phyloP scores from a whole-genome alignment of 2,797 vertebrate genomes.

The Crocodylus rhombifer region DNA sequence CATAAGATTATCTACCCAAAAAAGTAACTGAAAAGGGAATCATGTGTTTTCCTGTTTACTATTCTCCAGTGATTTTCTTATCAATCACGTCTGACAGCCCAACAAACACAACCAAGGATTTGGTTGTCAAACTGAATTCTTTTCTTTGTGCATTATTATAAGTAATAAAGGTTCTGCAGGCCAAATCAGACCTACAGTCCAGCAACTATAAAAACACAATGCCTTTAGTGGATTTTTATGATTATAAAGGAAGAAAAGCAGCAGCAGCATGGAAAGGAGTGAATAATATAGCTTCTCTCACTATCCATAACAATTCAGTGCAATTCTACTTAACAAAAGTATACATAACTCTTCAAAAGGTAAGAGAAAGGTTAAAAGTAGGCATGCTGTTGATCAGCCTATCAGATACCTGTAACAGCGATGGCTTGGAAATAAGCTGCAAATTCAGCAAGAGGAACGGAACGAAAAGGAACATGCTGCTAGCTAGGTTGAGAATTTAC shows the following conservation, averaged over 20 bases:
- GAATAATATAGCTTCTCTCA: not conserved
- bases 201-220: not conserved
- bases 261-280: rapidly evolving
- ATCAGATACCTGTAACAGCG: not conserved
- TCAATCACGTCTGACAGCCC: not conserved
- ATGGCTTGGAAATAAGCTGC: not conserved
- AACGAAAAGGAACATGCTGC: not conserved
- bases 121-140: not conserved
- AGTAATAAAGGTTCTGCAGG: not conserved
- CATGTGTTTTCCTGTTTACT: not conserved
- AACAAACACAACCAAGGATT: not conserved
- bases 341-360: not conserved
- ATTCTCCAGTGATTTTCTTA: not conserved
- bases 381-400: not conserved
- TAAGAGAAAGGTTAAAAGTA: not conserved
- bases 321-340: not conserved
- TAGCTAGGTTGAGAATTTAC: not conserved
- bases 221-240: not conserved
- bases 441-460: not conserved
- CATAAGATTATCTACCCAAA: rapidly evolving
- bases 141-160: not conserved
- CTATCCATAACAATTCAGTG: not conserved
- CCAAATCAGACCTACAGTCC: not conserved
- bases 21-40: not conserved
- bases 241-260: not conserved